These are phyloP conservation scores for Macrophya annulata DNA, from an alignment of 2,888 invertebrate species.

Conservation along the genomic window DNA sequence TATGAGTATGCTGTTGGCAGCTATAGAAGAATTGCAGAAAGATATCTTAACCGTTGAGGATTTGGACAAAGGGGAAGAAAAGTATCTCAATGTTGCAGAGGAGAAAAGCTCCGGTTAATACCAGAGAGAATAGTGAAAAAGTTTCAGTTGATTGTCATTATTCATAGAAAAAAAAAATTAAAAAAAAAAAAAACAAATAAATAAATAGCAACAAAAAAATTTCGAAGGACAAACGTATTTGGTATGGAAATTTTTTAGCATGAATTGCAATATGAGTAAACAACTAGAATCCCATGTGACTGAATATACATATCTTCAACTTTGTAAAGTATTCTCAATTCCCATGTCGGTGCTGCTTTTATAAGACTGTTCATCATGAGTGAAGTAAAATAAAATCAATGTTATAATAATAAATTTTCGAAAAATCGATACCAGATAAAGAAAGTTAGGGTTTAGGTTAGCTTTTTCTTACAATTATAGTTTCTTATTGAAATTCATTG, in stretches of 20 bases:
- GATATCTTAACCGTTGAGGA: conserved; percentile 65
- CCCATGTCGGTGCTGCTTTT: background rate
- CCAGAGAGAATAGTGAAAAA: background rate
- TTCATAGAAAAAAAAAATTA: background rate
- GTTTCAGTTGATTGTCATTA: conserved; percentile 2
- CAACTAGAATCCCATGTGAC: conserved; percentile 14
- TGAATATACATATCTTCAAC: background rate
- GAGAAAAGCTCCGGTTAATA: background rate
- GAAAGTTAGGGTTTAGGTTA: background rate
- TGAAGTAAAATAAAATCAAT: background rate
- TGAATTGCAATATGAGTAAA: conserved; percentile 13
- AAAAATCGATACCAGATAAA: background rate
- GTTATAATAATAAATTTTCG: conserved; percentile 16
- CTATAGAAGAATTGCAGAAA: conserved; percentile 80
- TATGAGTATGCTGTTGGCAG: conserved; percentile 81
- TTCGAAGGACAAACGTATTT: background rate
- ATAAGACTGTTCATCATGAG: background rate
- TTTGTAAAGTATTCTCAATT: background rate
- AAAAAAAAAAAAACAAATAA: too few species aligned
- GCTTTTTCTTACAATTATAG: too few species aligned
- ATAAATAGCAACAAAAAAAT: background rate
- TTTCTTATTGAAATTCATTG: background rate
- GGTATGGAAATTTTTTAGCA: background rate
- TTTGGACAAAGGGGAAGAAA: conserved; percentile 57
- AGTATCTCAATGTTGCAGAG: conserved; percentile 53